These are phyloP conservation scores for Acromyrmex heyeri DNA, from an alignment of 1,140 invertebrate genomes.

Conservation along the genomic window DNA sequence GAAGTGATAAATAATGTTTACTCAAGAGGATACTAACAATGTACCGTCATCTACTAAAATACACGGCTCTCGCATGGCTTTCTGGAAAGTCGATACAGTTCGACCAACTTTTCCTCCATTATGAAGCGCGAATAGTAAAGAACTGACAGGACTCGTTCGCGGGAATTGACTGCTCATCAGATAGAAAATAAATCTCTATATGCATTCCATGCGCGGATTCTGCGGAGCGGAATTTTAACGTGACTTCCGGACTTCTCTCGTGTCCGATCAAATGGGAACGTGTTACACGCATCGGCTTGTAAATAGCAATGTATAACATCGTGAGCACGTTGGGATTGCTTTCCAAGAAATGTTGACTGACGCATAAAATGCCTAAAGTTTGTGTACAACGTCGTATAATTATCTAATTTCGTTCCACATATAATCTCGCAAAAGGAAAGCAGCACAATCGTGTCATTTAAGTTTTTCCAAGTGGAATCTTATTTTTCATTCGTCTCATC, in stretches of 20 bases:
- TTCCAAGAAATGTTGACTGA: constrained; percentile 33
- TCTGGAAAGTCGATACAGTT: constrained; percentile 58
- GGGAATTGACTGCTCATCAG: constrained; percentile 62
- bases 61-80: constrained; percentile 26
- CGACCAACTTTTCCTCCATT: constrained; percentile 55
- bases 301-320: constrained; percentile 25
- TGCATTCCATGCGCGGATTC: constrained; percentile 23
- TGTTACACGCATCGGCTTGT: not conserved
- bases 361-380: constrained; percentile 24
- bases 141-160: constrained; percentile 37
- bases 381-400: constrained; percentile 40
- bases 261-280: constrained; percentile 10
- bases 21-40: constrained; percentile 32
- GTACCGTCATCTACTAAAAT: constrained; percentile 56
- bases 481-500: not conserved
- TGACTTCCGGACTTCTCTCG: constrained; percentile 8
- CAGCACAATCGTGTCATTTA: not conserved
- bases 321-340: constrained; percentile 20
- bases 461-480: constrained; percentile 15
- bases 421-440: not conserved
- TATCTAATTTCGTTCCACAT: constrained; percentile 24
- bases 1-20: constrained; percentile 61
- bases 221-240: constrained; percentile 52
- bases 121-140: not conserved
- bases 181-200: constrained; percentile 40